These are phyloP conservation scores for Pipistrellus pygmaeus DNA, from an alignment of 2,797 vertebrate genomes.

Conservation along the genomic window DNA sequence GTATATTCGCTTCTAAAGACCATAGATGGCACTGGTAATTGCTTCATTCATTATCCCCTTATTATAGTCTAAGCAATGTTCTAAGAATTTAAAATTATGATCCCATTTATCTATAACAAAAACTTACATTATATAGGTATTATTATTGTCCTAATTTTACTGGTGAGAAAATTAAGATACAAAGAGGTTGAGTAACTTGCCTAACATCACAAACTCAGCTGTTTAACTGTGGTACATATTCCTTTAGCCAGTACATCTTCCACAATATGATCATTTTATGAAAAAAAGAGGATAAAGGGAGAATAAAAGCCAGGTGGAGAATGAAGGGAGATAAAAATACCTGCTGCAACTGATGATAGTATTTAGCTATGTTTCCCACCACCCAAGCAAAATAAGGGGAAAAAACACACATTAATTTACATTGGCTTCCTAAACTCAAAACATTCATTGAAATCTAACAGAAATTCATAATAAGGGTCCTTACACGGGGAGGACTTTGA, in stretches of 20 bases:
- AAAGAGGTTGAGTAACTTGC: not conserved
- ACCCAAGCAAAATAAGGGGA: not conserved
- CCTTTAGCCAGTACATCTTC: not conserved
- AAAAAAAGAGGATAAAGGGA: not conserved
- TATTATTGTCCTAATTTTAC: constrained; percentile 14
- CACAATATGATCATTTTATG: not conserved
- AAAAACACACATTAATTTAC: not conserved
- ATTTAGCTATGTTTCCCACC: not conserved
- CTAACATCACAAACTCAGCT: not conserved
- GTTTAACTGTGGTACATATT: not conserved
- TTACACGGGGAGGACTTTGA: not conserved
- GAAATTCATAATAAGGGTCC: constrained; percentile 6
- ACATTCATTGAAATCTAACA: constrained; percentile 30
- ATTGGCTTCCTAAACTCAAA: constrained; percentile 2
- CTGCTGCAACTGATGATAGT: not conserved
- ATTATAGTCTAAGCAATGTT: not conserved
- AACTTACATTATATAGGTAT: not conserved
- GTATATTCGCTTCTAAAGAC: not conserved
- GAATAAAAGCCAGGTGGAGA: not conserved
- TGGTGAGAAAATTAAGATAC: not conserved
- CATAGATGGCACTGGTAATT: not conserved
- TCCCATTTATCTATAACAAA: constrained; percentile 9
- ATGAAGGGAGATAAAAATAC: not conserved
- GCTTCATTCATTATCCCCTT: not conserved
- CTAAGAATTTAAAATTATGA: not conserved